Evolutionary conservation across 92 coral and sea anemone genomes (phyloP).

Genomic region (Ricordea florida): DNA sequence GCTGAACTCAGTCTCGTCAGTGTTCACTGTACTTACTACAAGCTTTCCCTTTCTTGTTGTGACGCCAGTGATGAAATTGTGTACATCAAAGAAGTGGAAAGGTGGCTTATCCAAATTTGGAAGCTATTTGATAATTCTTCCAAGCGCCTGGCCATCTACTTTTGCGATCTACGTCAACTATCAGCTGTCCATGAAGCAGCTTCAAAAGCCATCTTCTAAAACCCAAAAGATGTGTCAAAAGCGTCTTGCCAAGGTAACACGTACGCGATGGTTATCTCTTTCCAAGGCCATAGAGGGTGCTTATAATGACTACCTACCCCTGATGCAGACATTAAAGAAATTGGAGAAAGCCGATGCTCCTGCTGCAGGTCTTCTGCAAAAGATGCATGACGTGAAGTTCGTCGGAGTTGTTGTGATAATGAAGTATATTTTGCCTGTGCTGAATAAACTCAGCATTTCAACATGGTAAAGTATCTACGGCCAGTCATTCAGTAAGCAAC

Average conservation of each 20-base stretch:
- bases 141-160: constrained; percentile 19
- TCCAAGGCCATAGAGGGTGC: constrained; percentile 16
- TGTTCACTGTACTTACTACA: constrained; percentile 30
- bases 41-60: constrained; percentile 31
- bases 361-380: constrained; percentile 23
- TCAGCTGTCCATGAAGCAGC: constrained; percentile 18
- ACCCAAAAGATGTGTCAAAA: neutral
- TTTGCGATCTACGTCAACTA: neutral
- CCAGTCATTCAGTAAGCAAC: constrained; percentile 11
- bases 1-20: constrained; percentile 22
- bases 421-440: constrained; percentile 4
- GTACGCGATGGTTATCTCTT: constrained; percentile 27
- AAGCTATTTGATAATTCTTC: constrained; percentile 40
- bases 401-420: constrained; percentile 18
- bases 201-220: constrained; percentile 20
- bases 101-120: constrained; percentile 34
- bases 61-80: constrained; percentile 14
- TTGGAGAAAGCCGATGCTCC: neutral
- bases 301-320: constrained; percentile 5
- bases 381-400: constrained; percentile 20
- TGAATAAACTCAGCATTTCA: constrained; percentile 24
- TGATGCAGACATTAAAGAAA: constrained; percentile 3
- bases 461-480: neutral
- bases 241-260: constrained; percentile 19
- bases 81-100: constrained; percentile 37